Conservation (phyloP, 2,797 vertebrate genomes). For the Dendrocincla fuliginosa region DNA sequence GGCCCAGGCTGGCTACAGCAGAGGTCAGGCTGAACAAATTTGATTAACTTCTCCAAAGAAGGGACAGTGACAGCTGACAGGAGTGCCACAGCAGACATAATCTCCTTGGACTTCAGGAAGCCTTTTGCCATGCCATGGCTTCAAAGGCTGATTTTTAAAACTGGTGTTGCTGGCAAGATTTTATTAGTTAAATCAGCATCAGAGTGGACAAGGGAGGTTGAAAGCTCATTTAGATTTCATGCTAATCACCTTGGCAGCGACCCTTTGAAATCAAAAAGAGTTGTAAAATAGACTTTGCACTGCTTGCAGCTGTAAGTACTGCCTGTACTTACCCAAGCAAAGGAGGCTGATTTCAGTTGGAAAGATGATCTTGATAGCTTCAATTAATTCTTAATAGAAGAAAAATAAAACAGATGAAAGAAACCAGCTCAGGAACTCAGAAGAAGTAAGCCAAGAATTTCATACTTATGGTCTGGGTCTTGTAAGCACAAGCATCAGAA, state of each 20-base stretch:
- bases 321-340: not conserved
- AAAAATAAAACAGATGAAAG: slow-evolving; percentile 24
- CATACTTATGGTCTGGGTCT: not conserved
- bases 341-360: not conserved
- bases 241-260: slow-evolving; percentile 30
- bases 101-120: slow-evolving; percentile 27
- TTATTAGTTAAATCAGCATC: not conserved
- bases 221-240: slow-evolving; percentile 23
- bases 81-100: not conserved
- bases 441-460: slow-evolving; percentile 11
- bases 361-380: slow-evolving; percentile 15
- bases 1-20: slow-evolving; percentile 4
- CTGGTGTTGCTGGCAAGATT: not conserved
- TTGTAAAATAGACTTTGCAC: not conserved
- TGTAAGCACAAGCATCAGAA: not conserved
- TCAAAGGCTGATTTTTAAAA: not conserved
- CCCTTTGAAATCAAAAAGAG: not conserved
- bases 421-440: not conserved
- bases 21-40: slow-evolving; percentile 54
- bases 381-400: slow-evolving; percentile 24
- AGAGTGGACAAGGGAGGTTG: not conserved
- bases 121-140: not conserved
- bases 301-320: not conserved
- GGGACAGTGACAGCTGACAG: slow-evolving; percentile 37
- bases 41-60: slow-evolving; percentile 51